These are phyloP conservation scores for Periophthalmodon schlosseri DNA, from an alignment of 2,113 vertebrate genomes.

Conservation along the genomic window DNA sequence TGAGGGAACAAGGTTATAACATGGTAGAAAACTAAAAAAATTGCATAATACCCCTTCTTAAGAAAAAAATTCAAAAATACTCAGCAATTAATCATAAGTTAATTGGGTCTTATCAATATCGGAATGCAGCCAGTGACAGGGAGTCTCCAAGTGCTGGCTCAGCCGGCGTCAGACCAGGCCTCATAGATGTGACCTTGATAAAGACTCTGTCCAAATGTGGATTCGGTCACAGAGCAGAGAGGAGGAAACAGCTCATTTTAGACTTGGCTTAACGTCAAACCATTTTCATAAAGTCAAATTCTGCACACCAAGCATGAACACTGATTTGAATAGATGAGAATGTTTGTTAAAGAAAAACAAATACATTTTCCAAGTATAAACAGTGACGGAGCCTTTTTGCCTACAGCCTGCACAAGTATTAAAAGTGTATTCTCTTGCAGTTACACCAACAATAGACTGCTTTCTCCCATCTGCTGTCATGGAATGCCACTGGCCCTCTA, in stretches of 20 bases:
- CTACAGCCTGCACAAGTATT: background rate
- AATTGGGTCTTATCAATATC: slow-evolving; percentile 53
- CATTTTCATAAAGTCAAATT: background rate
- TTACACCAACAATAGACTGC: background rate
- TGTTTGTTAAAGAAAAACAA: background rate
- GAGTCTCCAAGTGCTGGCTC: slow-evolving; percentile 83
- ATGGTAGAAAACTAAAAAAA: too few relatives aligned
- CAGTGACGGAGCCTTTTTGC: slow-evolving; percentile 21
- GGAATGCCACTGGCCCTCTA: slow-evolving; percentile 17
- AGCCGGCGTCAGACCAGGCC: slow-evolving; percentile 81
- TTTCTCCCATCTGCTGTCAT: slow-evolving; percentile 10
- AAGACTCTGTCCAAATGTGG: slow-evolving; percentile 48
- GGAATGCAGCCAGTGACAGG: slow-evolving; percentile 76
- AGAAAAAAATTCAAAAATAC: too few relatives aligned
- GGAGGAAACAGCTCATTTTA: background rate
- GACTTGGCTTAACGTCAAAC: slow-evolving; percentile 9
- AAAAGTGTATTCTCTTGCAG: background rate
- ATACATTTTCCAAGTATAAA: background rate
- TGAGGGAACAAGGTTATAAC: too few relatives aligned
- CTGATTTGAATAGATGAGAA: background rate
- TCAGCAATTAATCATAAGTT: background rate
- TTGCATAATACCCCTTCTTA: too few relatives aligned
- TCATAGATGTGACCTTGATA: slow-evolving; percentile 80
- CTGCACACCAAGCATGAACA: background rate
- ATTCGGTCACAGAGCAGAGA: background rate